These are phyloP conservation scores for Pediacus dermestoides DNA, from an alignment of 2,888 invertebrate species.

Conservation along the genomic window DNA sequence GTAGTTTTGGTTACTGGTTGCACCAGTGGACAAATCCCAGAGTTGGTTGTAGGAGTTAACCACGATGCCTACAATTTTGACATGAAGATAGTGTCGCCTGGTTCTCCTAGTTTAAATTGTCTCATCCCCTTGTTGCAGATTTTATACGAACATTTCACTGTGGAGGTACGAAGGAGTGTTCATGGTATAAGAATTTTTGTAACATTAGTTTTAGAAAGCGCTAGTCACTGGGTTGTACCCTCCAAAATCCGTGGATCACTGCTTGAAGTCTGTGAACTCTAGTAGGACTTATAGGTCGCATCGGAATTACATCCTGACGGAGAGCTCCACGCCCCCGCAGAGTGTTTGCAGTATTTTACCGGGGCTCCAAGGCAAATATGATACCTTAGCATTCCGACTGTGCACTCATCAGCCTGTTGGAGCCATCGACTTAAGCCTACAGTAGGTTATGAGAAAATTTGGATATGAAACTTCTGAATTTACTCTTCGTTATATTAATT, in stretches of 20 bases:
- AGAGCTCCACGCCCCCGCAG: not conserved
- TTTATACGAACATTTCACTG: not conserved
- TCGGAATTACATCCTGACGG: too few species aligned
- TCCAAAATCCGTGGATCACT: too few species aligned
- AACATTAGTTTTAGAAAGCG: not conserved
- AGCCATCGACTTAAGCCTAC: not conserved
- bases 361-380: not conserved
- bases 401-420: too few species aligned
- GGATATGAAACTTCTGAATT: too few species aligned
- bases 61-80: not conserved
- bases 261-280: too few species aligned
- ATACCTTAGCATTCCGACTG: not conserved
- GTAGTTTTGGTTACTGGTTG: not conserved
- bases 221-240: too few species aligned
- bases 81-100: not conserved
- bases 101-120: not conserved
- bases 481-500: not conserved
- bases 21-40: too few species aligned
- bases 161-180: not conserved
- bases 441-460: too few species aligned
- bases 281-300: too few species aligned
- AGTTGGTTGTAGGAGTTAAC: not conserved
- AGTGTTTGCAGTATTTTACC: not conserved
- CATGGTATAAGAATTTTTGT: too few species aligned
- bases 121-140: not conserved